phyloP scores from a whole-genome alignment of 2,113 vertebrate species.

The Rhineura floridana region DNA sequence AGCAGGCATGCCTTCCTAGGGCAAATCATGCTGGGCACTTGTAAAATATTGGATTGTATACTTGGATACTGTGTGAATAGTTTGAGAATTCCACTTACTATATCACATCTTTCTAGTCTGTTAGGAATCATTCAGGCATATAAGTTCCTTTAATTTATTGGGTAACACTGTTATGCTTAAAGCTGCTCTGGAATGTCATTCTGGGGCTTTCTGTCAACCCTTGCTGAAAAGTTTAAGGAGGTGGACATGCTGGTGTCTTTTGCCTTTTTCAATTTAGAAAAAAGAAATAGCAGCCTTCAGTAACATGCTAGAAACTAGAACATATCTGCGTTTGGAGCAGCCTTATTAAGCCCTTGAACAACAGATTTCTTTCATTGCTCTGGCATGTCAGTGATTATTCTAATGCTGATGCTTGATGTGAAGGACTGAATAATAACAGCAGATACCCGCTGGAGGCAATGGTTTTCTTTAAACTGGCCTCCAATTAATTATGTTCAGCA shows the following conservation, averaged over 20 bases:
- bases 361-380: constrained; percentile 51
- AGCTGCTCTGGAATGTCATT: constrained; percentile 19
- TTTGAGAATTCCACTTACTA: not conserved
- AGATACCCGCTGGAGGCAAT: constrained; percentile 53
- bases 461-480: constrained; percentile 47
- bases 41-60: fast-evolving
- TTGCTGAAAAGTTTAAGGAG: not conserved
- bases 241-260: not conserved
- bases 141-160: not conserved
- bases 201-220: constrained; percentile 10
- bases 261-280: not conserved
- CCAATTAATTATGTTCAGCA: constrained; percentile 66
- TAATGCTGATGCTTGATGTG: constrained; percentile 35
- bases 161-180: constrained; percentile 16
- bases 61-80: not conserved
- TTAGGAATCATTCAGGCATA: constrained; percentile 46
- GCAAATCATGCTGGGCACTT: not conserved
- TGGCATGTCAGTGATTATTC: constrained; percentile 43
- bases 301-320: not conserved
- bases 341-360: constrained; percentile 36
- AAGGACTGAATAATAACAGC: constrained; percentile 52
- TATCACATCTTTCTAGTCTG: constrained; percentile 27
- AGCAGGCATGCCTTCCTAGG: not conserved
- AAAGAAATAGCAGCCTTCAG: not conserved
- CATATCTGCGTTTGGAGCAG: not conserved